These are phyloP conservation scores for Acrossocheilus wenchowensis DNA, from an alignment of 2,797 vertebrate species.

Conservation along the genomic window DNA sequence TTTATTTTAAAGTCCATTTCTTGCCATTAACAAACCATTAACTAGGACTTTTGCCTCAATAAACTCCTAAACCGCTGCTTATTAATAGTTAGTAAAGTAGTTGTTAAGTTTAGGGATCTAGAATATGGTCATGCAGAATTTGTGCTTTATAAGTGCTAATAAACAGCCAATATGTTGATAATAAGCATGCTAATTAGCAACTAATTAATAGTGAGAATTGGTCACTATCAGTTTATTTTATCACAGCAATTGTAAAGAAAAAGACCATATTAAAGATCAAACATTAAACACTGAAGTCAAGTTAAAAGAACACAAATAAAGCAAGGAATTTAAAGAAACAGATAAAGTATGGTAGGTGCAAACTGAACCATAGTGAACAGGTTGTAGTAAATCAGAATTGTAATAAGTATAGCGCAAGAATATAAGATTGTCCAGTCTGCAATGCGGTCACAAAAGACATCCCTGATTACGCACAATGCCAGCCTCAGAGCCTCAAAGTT, in stretches of 20 bases:
- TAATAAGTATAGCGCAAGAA: background rate
- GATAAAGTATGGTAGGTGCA: no score
- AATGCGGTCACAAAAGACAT: background rate
- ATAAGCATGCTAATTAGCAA: background rate
- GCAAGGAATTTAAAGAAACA: background rate
- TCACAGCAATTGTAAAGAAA: background rate
- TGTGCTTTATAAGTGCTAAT: background rate
- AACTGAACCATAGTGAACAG: background rate
- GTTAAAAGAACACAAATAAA: background rate
- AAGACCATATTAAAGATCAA: background rate
- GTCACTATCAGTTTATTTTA: background rate
- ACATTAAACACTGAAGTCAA: background rate
- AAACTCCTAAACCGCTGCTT: background rate
- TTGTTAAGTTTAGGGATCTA: background rate
- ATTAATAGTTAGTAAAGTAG: background rate
- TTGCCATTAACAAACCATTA: background rate
- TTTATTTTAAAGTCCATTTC: background rate
- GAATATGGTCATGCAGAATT: background rate
- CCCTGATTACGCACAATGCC: constrained; percentile 15
- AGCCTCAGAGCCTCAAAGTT: constrained; percentile 22
- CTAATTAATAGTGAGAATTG: background rate
- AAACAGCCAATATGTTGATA: background rate
- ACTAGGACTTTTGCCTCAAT: background rate
- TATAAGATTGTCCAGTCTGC: background rate
- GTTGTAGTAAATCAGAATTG: background rate